Conservation (phyloP, 2,888 invertebrate genomes). For the Sphaerophoria rueppellii region DNA sequence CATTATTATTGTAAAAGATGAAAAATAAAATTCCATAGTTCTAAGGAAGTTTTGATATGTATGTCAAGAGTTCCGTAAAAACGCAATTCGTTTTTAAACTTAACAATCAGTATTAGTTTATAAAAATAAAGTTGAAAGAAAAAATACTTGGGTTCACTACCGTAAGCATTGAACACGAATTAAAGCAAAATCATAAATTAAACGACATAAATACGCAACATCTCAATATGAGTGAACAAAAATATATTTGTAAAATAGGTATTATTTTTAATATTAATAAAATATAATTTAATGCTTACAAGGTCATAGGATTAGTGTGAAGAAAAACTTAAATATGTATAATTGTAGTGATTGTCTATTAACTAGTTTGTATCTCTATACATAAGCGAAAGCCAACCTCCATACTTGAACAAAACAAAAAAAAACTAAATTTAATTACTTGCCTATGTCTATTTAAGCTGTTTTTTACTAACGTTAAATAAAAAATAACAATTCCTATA, state of each 20-base stretch:
- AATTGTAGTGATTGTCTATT: constrained; percentile 66
- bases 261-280: constrained; percentile 55
- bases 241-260: constrained; percentile 64
- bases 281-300: constrained; percentile 33
- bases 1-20: constrained; percentile 16
- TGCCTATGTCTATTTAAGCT: constrained; percentile 63
- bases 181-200: background rate
- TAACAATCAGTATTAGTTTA: constrained; percentile 63
- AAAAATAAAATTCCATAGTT: constrained; percentile 60
- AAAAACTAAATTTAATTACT: constrained; percentile 46
- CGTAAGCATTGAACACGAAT: constrained; percentile 36
- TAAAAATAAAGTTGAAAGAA: background rate
- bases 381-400: constrained; percentile 66
- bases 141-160: constrained; percentile 35
- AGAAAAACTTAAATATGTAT: constrained; percentile 26
- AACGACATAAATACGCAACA: background rate
- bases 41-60: constrained; percentile 32
- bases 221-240: constrained; percentile 27
- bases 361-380: constrained; percentile 66
- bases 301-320: constrained; percentile 40
- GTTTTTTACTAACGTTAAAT: constrained; percentile 57
- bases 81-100: constrained; percentile 27
- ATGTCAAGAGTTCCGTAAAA: no score
- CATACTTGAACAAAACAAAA: constrained; percentile 23
- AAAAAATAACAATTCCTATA: constrained; percentile 62